These are phyloP conservation scores for Cheracebus regulus DNA, from an alignment of 2,797 vertebrate species.

Conservation along the genomic window DNA sequence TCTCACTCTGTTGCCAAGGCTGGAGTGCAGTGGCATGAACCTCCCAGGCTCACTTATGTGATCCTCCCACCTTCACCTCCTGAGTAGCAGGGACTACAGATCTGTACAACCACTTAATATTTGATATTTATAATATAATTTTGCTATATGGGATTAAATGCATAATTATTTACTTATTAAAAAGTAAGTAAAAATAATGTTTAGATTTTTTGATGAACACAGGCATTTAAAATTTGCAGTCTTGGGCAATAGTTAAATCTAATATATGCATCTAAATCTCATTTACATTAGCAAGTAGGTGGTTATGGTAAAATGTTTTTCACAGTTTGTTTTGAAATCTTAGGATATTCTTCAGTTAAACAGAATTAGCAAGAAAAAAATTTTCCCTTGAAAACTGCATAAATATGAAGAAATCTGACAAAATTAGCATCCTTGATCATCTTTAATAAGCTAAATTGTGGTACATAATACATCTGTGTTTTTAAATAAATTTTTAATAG, in stretches of 20 bases:
- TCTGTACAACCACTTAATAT: too few species aligned
- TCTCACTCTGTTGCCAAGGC: too few species aligned
- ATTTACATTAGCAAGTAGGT: neutral
- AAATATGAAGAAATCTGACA: conserved; percentile 23
- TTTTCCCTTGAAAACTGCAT: conserved; percentile 1
- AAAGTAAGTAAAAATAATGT: neutral
- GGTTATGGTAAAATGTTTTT: neutral
- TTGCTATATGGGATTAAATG: neutral
- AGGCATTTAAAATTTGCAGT: neutral
- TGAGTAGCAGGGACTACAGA: too few species aligned
- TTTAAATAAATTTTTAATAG: neutral
- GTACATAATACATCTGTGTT: neutral
- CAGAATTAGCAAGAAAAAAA: neutral
- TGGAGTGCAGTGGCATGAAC: too few species aligned
- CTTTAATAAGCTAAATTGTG: neutral
- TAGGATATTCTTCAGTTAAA: neutral
- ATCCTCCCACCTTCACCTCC: too few species aligned
- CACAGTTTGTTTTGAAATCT: neutral
- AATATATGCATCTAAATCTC: neutral
- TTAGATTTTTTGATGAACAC: neutral
- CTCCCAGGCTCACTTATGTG: too few species aligned
- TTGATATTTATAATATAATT: neutral
- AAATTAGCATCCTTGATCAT: neutral
- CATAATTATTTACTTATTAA: neutral
- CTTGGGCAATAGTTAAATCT: neutral